Conservation (phyloP, 2,888 invertebrate species). For the Rhimphoctona megacephalus region DNA sequence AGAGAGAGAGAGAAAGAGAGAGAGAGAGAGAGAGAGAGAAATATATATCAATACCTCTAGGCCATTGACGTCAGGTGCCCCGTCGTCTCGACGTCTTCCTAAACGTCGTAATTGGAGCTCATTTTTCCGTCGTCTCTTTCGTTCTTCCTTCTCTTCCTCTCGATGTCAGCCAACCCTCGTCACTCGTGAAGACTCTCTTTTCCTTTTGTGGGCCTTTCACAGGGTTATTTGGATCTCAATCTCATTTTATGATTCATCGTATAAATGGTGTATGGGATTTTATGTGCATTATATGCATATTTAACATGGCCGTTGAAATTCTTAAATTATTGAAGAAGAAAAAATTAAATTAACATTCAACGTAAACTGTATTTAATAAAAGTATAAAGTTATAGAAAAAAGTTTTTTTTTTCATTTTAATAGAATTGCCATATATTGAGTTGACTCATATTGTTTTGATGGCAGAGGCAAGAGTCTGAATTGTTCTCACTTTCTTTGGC, state of each 20-base stretch:
- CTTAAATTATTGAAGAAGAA: neutral
- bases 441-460: neutral
- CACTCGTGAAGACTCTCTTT: constrained; percentile 20
- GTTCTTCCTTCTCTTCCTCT: constrained; percentile 17
- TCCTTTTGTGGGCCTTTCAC: neutral
- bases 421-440: neutral
- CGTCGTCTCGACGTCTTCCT: constrained; percentile 39
- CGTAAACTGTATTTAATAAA: neutral
- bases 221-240: constrained; percentile 36
- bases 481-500: constrained; percentile 3
- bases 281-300: neutral
- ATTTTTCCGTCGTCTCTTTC: constrained; percentile 42
- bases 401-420: neutral
- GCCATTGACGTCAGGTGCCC: constrained; percentile 42
- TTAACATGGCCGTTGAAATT: neutral
- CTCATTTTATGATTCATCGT: constrained; percentile 10
- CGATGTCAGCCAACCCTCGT: constrained; percentile 29
- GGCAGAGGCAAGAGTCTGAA: neutral
- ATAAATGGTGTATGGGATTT: neutral
- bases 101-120: constrained; percentile 58
- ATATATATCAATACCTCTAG: constrained; percentile 43
- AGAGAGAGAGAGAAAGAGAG: neutral
- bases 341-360: neutral
- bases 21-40: neutral
- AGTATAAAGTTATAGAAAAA: neutral